Evolutionary conservation across 2,113 vertebrate species (phyloP).

Genomic region (Gnathonemus echidnorhynchus): DNA sequence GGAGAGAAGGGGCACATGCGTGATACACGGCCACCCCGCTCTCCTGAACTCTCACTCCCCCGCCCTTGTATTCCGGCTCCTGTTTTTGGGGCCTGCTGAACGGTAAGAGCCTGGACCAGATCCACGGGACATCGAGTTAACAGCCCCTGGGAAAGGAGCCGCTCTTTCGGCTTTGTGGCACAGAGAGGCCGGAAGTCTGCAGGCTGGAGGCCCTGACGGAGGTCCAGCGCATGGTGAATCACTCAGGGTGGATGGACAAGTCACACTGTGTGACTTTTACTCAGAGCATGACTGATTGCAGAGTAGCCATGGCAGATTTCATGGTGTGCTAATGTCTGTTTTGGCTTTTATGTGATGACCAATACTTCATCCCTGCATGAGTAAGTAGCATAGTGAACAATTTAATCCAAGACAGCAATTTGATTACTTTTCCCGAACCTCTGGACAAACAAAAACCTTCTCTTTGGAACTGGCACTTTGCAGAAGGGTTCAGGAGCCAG

Average conservation of each 20-base stretch:
- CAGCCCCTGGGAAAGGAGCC: constrained; percentile 41
- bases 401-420: neutral
- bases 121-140: constrained; percentile 24
- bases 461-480: neutral
- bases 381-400: neutral
- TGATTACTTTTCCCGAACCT: neutral
- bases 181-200: constrained; percentile 30
- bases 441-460: neutral
- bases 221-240: constrained; percentile 28
- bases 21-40: constrained; percentile 28
- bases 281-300: neutral
- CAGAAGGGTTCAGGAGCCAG: neutral
- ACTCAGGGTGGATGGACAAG: constrained; percentile 30
- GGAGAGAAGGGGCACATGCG: constrained; percentile 16
- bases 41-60: neutral
- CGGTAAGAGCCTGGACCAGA: constrained; percentile 26
- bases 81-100: constrained; percentile 32
- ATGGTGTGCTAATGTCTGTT: neutral
- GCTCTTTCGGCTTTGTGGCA: constrained; percentile 23
- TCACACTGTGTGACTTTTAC: neutral
- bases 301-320: neutral
- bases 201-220: constrained; percentile 27
- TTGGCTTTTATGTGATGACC: neutral
- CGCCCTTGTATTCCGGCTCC: constrained; percentile 35
- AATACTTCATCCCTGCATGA: neutral